Percentiles rank a stretch among this genome's conserved stretches.
These are phyloP conservation scores for Acanthosepion esculentum DNA, from an alignment of 2,888 invertebrate genomes.

Conservation along the genomic window DNA sequence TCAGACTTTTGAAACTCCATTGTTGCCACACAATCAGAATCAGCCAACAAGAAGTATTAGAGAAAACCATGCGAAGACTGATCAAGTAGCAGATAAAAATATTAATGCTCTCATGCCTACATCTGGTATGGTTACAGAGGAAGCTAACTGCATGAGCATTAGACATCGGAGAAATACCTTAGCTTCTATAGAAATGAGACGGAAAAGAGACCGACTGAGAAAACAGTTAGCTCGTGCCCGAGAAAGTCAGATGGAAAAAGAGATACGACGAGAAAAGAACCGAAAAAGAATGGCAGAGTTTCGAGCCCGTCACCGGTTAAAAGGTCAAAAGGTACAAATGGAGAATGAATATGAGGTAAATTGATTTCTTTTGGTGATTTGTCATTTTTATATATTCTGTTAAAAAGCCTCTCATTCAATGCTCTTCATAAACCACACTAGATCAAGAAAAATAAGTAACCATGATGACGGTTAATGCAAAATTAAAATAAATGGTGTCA, in stretches of 20 bases:
- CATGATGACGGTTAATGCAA: neutral
- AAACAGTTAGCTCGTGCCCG: neutral
- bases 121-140: neutral
- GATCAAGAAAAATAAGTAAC: neutral
- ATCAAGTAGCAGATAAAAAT: neutral
- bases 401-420: neutral
- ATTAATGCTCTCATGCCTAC: neutral
- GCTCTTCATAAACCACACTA: neutral
- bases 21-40: neutral
- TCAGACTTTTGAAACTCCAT: neutral
- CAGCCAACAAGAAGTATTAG: neutral
- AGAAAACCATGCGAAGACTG: neutral
- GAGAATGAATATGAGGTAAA: neutral
- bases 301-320: neutral
- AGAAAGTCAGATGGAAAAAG: neutral
- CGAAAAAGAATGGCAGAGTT: neutral
- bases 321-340: neutral
- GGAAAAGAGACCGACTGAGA: neutral
- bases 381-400: neutral
- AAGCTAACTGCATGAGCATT: neutral
- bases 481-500: too few species aligned
- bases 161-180: neutral
- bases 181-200: neutral
- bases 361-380: neutral
- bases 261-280: neutral